A percentile compares a stretch with the other conserved stretches of the same genome.
Evolutionary conservation across 2,113 vertebrate species (phyloP).

Genomic region (Falco punctatus): DNA sequence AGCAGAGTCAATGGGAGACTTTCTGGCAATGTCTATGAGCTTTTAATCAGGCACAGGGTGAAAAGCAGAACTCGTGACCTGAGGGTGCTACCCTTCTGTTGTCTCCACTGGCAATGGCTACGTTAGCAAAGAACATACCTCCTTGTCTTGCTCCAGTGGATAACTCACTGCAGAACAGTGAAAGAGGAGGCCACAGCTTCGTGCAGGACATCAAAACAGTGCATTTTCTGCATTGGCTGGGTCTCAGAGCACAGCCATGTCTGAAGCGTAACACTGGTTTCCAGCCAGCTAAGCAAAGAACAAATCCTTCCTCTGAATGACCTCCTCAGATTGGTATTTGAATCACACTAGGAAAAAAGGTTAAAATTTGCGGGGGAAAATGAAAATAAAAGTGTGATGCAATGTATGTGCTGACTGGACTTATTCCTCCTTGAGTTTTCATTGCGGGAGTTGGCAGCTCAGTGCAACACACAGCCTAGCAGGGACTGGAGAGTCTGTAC

Average conservation of each 20-base stretch:
- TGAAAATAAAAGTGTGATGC: background rate
- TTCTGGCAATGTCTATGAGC: background rate
- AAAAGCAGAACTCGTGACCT: background rate
- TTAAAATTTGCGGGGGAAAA: background rate
- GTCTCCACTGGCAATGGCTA: background rate
- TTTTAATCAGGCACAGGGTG: background rate
- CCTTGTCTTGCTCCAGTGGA: background rate
- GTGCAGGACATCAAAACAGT: background rate
- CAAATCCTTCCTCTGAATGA: conserved; percentile 4
- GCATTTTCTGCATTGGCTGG: background rate
- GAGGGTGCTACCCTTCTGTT: background rate
- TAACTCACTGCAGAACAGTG: background rate
- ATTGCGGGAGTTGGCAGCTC: background rate
- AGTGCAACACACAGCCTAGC: background rate
- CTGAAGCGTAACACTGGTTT: background rate
- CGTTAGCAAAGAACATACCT: background rate
- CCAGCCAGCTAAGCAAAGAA: background rate
- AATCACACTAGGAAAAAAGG: background rate
- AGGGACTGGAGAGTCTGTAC: background rate
- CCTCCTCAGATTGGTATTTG: conserved; percentile 19
- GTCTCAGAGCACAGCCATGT: background rate
- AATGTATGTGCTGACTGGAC: background rate
- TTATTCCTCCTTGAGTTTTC: background rate
- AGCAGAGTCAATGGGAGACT: background rate
- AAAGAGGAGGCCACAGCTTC: background rate